Base-by-base conservation (phyloP, 2,797 vertebrate species). In the Xenops minutus region DNA sequence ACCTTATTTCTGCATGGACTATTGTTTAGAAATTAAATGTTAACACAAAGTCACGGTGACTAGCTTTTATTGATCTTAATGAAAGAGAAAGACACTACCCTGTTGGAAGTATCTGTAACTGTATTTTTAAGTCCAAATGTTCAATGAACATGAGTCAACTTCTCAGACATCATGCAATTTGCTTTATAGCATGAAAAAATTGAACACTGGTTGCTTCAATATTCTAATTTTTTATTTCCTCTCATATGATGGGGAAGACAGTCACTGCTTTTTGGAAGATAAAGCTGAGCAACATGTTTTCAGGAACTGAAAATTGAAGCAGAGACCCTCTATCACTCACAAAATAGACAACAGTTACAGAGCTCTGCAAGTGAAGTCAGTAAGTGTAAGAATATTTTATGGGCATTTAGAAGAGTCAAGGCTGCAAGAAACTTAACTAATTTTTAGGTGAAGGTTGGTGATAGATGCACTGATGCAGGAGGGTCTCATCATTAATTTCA, bases 1-100 rank as follows among this genome's bases (percentile, higher is more conserved):
- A 91, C 86, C 61, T 74, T 67, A 89, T 92, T 93, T 83, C 78
- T 93, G 34, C 44, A 54, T 14, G 44, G 48, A 36, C 44, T 69
- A 89, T 95, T 87, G 80, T 87, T 91, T 74, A 77, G 61, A 92
- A 92, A 77, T 56, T 63, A 76, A 76, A 82, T 1, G 4, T 82
- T 89, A 91, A 63, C 64, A 82, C 52, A 71, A 87, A 93, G 37
- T 92, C 74, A 91, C 2, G 2, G 48, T 77, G 34, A 85, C 41
- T 80, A 85, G 83, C 59, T 82, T 85, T 82, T 81, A 88, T 78
- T 88, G 43, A 89, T 87, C 59, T 91, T 61, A 74, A 54, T 79
- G 80, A 73, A 92, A 87, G 46, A 46, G 51, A 83, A 83, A 52
- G 32, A 62, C 21, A 73, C 37, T 63, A 66, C 17, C 26, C 34